Conservation (phyloP, 2,797 vertebrate genomes). For the Lutjanus campechanus region DNA sequence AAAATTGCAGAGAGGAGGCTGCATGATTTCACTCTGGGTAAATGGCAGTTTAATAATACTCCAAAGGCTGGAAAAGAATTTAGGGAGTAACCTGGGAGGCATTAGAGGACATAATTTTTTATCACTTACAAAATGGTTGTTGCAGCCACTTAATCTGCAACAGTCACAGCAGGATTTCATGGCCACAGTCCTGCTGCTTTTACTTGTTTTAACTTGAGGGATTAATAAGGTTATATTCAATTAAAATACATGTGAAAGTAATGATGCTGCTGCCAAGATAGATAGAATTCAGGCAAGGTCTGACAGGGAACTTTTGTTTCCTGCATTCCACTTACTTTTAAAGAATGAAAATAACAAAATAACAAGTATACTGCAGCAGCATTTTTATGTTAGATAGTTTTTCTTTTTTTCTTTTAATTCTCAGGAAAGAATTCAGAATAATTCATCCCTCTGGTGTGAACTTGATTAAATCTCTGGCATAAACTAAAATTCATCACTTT, state of each 20-base stretch:
- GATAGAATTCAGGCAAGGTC: too few species aligned
- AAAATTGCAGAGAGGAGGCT: background rate
- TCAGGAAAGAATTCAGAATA: too few species aligned
- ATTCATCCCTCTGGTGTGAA: too few species aligned
- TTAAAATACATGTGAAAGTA: background rate
- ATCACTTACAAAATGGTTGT: constrained; percentile 9
- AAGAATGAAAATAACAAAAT: too few species aligned
- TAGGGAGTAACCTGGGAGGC: background rate
- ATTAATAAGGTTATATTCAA: constrained; percentile 14
- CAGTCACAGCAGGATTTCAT: constrained; percentile 30
- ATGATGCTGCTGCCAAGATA: background rate
- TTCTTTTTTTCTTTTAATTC: too few species aligned
- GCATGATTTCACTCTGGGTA: background rate
- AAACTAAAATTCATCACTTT: too few species aligned
- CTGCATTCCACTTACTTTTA: too few species aligned
- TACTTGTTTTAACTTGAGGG: constrained; percentile 3
- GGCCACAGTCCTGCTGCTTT: background rate
- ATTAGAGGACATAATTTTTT: constrained; percentile 20
- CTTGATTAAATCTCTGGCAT: too few species aligned
- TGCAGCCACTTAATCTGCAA: constrained; percentile 29
- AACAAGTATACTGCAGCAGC: too few species aligned
- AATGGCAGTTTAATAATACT: constrained; percentile 8
- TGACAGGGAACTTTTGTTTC: too few species aligned
- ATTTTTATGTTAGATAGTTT: too few species aligned
- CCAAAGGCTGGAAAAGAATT: constrained; percentile 13